Evolutionary conservation across 1,140 invertebrate species (phyloP).

Genomic region (Pogonomyrmex barbatus): DNA sequence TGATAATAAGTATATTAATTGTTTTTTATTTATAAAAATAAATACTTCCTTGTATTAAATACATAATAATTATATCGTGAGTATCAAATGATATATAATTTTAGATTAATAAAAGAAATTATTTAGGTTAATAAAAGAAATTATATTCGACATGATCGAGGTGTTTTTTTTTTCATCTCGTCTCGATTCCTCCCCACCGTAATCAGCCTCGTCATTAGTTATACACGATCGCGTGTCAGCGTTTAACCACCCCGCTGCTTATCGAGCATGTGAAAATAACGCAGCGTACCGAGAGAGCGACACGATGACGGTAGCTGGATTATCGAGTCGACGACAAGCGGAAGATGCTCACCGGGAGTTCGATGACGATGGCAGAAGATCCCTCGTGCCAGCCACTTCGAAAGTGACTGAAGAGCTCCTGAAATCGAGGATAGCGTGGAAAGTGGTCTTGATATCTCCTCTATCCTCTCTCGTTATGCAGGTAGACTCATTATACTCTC

Average conservation of each 20-base stretch:
- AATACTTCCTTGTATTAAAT: background rate
- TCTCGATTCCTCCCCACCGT: background rate
- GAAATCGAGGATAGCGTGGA: constrained; percentile 56
- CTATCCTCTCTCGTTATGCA: constrained; percentile 63
- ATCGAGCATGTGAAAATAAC: constrained; percentile 35
- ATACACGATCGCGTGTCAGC: constrained; percentile 44
- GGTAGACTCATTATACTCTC: constrained; percentile 63
- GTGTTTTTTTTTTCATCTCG: constrained; percentile 39
- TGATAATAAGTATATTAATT: background rate
- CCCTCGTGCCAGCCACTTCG: constrained; percentile 65
- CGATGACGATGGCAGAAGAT: constrained; percentile 60
- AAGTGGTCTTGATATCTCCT: constrained; percentile 66
- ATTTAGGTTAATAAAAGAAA: background rate
- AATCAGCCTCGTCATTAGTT: constrained; percentile 34
- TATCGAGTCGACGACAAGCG: constrained; percentile 52
- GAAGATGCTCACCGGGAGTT: constrained; percentile 63
- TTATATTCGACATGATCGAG: background rate
- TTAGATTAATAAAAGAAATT: constrained; percentile 9
- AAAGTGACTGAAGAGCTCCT: constrained; percentile 64
- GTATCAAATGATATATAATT: background rate
- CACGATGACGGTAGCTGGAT: background rate
- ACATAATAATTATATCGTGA: background rate
- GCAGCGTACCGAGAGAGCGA: background rate
- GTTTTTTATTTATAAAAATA: background rate
- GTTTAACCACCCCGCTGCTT: constrained; percentile 37